Evolutionary conservation across 1,140 invertebrate genomes (phyloP).

Genomic region (Drosophila quadrilineata): DNA sequence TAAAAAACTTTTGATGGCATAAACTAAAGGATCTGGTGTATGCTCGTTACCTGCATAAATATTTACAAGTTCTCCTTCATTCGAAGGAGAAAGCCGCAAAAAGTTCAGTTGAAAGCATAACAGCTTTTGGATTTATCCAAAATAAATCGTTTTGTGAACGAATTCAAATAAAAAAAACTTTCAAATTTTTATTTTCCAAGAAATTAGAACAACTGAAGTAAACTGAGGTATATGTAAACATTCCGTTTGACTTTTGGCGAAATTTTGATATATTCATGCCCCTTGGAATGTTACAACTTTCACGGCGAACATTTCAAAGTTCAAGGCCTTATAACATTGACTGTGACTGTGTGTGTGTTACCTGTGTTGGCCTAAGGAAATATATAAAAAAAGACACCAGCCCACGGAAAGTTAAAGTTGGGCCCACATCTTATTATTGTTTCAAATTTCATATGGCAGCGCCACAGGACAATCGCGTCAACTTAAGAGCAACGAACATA

Average conservation of each 20-base stretch:
- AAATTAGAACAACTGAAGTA: background rate
- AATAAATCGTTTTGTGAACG: background rate
- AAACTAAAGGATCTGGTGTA: constrained; percentile 5
- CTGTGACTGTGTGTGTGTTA: constrained; percentile 2
- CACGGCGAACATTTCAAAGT: constrained; percentile 34
- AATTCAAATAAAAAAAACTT: constrained; percentile 13
- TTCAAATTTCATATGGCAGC: constrained; percentile 22
- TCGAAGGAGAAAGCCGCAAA: background rate
- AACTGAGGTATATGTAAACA: background rate
- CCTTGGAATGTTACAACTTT: constrained; percentile 27
- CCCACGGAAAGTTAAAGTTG: background rate
- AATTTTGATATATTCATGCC: too few relatives aligned
- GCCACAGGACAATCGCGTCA: constrained; percentile 15
- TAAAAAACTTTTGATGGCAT: constrained; percentile 13
- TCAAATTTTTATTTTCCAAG: background rate
- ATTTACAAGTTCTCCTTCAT: constrained; percentile 11
- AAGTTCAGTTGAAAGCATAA: too few relatives aligned
- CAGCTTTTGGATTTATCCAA: background rate
- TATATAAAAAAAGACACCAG: background rate
- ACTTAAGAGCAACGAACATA: constrained; percentile 8
- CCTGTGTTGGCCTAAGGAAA: constrained; percentile 6
- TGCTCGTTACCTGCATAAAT: constrained; percentile 6
- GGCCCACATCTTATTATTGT: constrained; percentile 28
- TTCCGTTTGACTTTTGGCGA: background rate
- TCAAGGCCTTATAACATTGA: constrained; percentile 34